Conservation (phyloP, 2,888 invertebrate species). For the Phaedon cochleariae region DNA sequence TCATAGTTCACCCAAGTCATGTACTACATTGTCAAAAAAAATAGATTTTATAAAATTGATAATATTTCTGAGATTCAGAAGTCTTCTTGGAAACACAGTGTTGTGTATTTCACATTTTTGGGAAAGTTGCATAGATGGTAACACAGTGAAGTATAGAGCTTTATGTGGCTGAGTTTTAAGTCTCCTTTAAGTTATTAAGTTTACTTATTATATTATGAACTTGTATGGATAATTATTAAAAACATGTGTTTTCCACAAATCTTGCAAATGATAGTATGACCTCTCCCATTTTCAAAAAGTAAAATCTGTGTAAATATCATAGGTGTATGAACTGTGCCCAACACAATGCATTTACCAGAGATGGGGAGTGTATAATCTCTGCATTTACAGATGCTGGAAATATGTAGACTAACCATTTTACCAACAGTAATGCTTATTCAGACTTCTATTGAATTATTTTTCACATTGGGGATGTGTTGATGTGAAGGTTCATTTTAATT, state of each 20-base stretch:
- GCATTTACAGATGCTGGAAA: constrained; percentile 38
- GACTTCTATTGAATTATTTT: constrained; percentile 43
- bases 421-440: constrained; percentile 50
- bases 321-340: too few species aligned
- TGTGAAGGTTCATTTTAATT: constrained; percentile 48
- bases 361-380: too few species aligned
- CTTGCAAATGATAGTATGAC: not conserved
- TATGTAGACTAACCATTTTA: constrained; percentile 35
- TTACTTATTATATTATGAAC: not conserved
- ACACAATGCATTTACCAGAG: too few species aligned
- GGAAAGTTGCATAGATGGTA: not conserved
- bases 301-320: not conserved
- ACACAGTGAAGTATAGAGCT: not conserved
- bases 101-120: not conserved
- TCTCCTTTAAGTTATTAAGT: not conserved
- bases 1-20: too few species aligned
- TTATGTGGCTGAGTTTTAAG: not conserved
- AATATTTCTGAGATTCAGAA: not conserved
- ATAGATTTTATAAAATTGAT: too few species aligned
- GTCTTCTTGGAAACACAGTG: not conserved
- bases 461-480: constrained; percentile 54
- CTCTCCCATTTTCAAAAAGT: not conserved
- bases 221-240: not conserved
- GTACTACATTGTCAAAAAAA: too few species aligned
- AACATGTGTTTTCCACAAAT: not conserved